Base-by-base conservation (phyloP, 2,797 vertebrate species). In the Sebastes vulpes region DNA sequence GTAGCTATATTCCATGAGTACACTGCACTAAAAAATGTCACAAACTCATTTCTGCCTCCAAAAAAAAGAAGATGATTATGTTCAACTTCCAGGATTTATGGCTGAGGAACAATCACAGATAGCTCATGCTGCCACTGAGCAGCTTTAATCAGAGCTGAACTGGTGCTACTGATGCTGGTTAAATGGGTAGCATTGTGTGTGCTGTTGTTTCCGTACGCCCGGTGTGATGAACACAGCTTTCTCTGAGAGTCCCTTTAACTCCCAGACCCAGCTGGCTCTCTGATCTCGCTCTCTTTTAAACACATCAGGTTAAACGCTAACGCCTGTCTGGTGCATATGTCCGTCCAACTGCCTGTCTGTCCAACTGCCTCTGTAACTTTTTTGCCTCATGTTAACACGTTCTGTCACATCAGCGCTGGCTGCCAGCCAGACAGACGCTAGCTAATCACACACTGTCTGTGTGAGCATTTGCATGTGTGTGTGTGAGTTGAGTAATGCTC, bases 391-490 rank as follows among this genome's bases (percentile, higher is more conserved):
- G 72, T 63, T 71, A 73, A 75, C 67, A 52, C 5, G 2, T 23
- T 61, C 26, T 60, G 79, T 78, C 75, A 75, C 63, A 74, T 85
- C 14, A 72, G 21, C 2, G 6, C 48, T 83, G 72, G 81, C 85
- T 78, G 64, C 54, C 6, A 23, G 72, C 83, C 90, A 82, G 42
- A 74, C 18, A 38, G 11, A 38, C 35, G 9, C 53, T n/a, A 32
- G 65, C 71, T 86, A 82, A 87, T 89, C 74, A 70, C 65, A 80
- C 16, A n/a, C 60, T 66, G 42, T 67, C 54, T 52, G 65, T 29
- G 38, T 26, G 65, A 75, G 76, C 38, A 59, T 81, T 60, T 82
- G 68, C 31, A 57, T 67, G 42, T 83, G 71, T 72, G 82, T 42
- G 65, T 50, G 64, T 58, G 42, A 57, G 64, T 52, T 68, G 21